Evolutionary conservation across 2,797 vertebrate genomes (phyloP).

Genomic region (Chromobotia macracanthus): DNA sequence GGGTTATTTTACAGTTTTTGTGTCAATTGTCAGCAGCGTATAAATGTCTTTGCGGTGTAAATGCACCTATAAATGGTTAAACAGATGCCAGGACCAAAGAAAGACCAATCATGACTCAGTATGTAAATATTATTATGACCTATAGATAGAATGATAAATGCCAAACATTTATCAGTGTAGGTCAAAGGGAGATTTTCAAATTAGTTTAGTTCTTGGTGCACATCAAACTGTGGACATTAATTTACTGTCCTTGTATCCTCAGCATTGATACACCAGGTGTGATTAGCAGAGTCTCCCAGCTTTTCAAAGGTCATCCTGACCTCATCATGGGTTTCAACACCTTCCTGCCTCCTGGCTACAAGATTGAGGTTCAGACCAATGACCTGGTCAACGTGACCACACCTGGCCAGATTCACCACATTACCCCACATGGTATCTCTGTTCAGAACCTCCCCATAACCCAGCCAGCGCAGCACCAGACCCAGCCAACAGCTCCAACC

Average conservation of each 20-base stretch:
- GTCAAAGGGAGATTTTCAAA: background rate
- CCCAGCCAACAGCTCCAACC: slow-evolving; percentile 77
- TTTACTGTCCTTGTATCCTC: slow-evolving; percentile 49
- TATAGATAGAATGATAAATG: background rate
- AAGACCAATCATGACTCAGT: too few relatives aligned
- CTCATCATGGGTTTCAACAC: slow-evolving; percentile 99
- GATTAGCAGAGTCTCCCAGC: slow-evolving; percentile 97
- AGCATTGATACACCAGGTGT: slow-evolving; percentile 99
- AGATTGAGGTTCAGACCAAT: slow-evolving; percentile 98
- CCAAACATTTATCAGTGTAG: background rate
- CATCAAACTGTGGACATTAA: background rate
- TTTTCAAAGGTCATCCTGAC: slow-evolving; percentile 98
- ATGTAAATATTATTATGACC: too few relatives aligned
- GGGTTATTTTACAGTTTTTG: background rate
- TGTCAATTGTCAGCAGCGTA: too few relatives aligned
- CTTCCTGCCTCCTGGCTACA: slow-evolving; percentile 96
- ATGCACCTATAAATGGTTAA: too few relatives aligned
- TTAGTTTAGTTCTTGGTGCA: background rate
- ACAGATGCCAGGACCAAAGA: too few relatives aligned
- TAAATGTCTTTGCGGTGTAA: too few relatives aligned
- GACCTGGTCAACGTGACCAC: slow-evolving; percentile 98
- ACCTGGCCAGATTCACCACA: slow-evolving; percentile 97
- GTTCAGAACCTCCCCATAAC: slow-evolving; percentile 86
- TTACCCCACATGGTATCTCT: slow-evolving; percentile 93
- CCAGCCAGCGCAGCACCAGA: slow-evolving; percentile 79